Conservation (phyloP, 1,140 invertebrate genomes). For the Batillaria attramentaria region DNA sequence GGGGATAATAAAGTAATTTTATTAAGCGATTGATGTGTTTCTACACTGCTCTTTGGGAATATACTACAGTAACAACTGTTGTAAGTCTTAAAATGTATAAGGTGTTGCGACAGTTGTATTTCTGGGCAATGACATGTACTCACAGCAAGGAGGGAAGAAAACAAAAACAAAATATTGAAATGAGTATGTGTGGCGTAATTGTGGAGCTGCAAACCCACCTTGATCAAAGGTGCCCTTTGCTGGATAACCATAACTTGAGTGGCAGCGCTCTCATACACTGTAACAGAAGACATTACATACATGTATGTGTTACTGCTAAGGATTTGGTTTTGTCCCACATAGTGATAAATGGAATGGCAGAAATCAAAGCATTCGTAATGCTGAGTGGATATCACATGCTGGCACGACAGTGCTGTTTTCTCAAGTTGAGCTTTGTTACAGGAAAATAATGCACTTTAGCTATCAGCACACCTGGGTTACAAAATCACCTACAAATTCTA, state of each 20-base stretch:
- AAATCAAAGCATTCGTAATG: no score
- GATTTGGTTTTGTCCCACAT: neutral
- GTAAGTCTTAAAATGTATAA: neutral
- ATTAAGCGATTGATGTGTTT: neutral
- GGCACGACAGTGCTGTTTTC: no score
- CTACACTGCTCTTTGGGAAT: neutral
- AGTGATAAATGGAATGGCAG: neutral
- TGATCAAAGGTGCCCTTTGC: constrained; percentile 78
- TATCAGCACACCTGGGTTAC: no score
- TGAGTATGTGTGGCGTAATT: neutral
- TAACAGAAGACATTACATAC: constrained; percentile 54
- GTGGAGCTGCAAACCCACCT: constrained; percentile 46
- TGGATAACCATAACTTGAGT: constrained; percentile 80
- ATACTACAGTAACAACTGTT: neutral
- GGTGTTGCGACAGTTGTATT: no score
- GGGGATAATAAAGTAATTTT: no score
- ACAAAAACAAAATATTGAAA: neutral
- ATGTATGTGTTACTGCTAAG: neutral
- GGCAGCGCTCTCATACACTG: constrained; percentile 77
- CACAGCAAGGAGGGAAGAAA: no score
- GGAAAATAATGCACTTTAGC: no score
- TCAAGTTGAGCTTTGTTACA: no score
- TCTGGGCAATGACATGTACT: no score
- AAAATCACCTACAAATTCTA: no score
- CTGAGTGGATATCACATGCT: no score